Evolutionary conservation across 35 echinoderm and acorn worm genomes (phyloP).

Genomic region (Ophiothrix spiculata): DNA sequence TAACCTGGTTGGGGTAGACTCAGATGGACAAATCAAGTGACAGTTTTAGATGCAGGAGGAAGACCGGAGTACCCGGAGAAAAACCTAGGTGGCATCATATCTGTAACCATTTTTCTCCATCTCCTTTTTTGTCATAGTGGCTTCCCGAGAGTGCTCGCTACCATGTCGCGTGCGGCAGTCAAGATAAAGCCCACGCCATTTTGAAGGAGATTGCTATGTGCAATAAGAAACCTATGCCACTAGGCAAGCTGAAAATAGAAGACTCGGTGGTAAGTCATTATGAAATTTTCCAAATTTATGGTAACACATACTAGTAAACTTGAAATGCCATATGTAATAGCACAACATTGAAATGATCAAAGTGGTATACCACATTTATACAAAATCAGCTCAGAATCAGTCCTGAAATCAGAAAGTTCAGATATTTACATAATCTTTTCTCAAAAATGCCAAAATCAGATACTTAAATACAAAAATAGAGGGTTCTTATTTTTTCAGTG

Average conservation of each 20-base stretch:
- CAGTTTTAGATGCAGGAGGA: too few species aligned
- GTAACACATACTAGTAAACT: not conserved
- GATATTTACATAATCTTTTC: not conserved
- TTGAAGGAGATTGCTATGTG: slow-evolving; percentile 71
- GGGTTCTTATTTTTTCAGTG: too few species aligned
- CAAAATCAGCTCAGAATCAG: not conserved
- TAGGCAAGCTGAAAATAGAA: slow-evolving; percentile 71
- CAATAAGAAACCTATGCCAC: slow-evolving; percentile 98
- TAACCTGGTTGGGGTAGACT: too few species aligned
- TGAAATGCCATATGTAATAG: not conserved
- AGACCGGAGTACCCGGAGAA: too few species aligned
- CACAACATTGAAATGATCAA: not conserved
- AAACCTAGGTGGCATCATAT: too few species aligned
- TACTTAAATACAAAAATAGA: too few species aligned
- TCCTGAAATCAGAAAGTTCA: not conserved
- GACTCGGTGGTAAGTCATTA: slow-evolving; percentile 53
- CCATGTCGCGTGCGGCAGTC: slow-evolving; percentile 88
- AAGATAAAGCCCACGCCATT: slow-evolving; percentile 76
- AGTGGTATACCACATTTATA: not conserved
- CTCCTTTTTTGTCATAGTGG: slow-evolving; percentile 74
- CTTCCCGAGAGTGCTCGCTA: slow-evolving; percentile 97
- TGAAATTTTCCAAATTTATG: not conserved
- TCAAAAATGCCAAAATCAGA: not conserved
- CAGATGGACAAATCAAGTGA: too few species aligned
- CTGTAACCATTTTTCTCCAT: not conserved